Evolutionary conservation across 2,113 vertebrate genomes (phyloP).

Genomic region (Corythornis cristatus): DNA sequence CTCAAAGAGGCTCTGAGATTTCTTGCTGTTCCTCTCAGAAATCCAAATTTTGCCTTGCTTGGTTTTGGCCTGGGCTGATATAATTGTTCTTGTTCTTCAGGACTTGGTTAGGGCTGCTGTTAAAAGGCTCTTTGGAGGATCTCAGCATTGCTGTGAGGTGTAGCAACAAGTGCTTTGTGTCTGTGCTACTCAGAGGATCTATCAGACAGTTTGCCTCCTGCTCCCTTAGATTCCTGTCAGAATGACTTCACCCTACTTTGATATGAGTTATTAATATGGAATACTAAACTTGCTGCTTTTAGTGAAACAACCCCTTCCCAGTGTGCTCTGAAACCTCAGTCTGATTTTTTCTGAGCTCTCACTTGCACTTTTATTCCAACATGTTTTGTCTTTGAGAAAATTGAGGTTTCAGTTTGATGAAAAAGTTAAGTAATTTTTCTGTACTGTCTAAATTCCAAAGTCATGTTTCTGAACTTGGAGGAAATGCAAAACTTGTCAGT

Average conservation of each 20-base stretch:
- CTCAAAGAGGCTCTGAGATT: not conserved
- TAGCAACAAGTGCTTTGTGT: not conserved
- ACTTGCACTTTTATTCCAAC: not conserved
- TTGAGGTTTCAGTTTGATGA: not conserved
- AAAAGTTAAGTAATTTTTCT: not conserved
- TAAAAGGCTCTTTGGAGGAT: not conserved
- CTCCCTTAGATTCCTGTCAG: not conserved
- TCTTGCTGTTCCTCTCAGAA: not conserved
- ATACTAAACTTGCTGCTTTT: not conserved
- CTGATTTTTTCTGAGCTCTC: not conserved
- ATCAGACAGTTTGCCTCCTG: not conserved
- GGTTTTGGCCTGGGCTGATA: not conserved
- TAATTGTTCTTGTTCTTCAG: not conserved
- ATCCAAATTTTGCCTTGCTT: not conserved
- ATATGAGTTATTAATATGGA: not conserved
- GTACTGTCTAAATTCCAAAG: not conserved
- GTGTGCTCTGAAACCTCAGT: not conserved
- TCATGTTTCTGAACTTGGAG: not conserved
- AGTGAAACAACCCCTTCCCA: not conserved
- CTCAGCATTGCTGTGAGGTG: not conserved
- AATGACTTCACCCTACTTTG: not conserved
- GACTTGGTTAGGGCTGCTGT: not conserved
- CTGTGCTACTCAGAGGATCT: not conserved
- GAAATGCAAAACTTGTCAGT: not conserved
- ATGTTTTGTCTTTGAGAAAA: not conserved